Evolutionary conservation across 2,888 invertebrate genomes (phyloP).

Genomic region (Venusia cambrica): DNA sequence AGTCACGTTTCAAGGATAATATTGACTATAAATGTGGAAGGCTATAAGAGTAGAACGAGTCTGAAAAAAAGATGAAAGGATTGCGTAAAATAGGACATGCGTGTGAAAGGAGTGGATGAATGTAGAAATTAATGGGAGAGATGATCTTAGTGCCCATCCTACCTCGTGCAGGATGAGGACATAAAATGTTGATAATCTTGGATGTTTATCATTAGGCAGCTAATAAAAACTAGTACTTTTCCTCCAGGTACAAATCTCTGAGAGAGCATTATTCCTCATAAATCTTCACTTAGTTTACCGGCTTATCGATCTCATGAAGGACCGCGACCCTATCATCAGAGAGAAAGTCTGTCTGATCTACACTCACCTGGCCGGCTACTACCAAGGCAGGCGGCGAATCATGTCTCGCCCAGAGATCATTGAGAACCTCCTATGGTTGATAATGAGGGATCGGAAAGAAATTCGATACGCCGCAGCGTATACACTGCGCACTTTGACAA

Average conservation of each 20-base stretch:
- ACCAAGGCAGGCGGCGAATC: conserved; percentile 56
- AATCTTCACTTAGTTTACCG: conserved; percentile 57
- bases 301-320: conserved; percentile 55
- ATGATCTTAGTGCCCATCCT: too few relatives aligned
- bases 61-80: too few relatives aligned
- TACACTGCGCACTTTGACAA: conserved; percentile 50
- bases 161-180: too few relatives aligned
- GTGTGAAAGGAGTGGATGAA: too few relatives aligned
- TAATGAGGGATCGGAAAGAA: conserved; percentile 59
- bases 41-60: too few relatives aligned
- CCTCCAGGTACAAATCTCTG: conserved; percentile 66
- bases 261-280: conserved; percentile 59
- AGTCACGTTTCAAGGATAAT: too few relatives aligned
- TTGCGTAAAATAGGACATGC: too few relatives aligned
- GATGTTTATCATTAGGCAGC: too few relatives aligned
- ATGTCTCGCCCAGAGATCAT: conserved; percentile 48
- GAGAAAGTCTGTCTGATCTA: conserved; percentile 63
- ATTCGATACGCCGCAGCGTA: conserved; percentile 63
- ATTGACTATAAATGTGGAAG: too few relatives aligned
- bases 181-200: too few relatives aligned
- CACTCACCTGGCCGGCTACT: conserved; percentile 48
- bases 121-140: too few relatives aligned
- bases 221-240: too few relatives aligned
- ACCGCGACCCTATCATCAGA: conserved; percentile 53
- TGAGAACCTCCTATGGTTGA: conserved; percentile 51